Percentiles rank a stretch among this genome's conserved stretches.
phyloP scores from a whole-genome alignment of 2,797 vertebrate species.

The Tangara arthus region DNA sequence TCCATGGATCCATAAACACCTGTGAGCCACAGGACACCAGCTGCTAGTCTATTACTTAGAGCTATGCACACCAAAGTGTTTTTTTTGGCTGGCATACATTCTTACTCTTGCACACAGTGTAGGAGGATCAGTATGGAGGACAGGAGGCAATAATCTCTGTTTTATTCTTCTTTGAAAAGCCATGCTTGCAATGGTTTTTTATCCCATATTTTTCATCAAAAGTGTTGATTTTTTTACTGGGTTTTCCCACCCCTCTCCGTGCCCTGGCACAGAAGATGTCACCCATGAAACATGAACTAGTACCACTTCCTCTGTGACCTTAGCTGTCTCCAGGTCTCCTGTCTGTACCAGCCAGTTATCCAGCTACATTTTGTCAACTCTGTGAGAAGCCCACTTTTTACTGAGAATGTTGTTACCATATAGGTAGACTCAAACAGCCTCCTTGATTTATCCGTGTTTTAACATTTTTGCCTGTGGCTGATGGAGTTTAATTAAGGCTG shows the following conservation, averaged over 20 bases:
- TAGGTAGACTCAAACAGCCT: slow-evolving; percentile 4
- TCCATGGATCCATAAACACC: not conserved
- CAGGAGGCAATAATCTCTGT: not conserved
- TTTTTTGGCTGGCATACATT: not conserved
- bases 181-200: not conserved
- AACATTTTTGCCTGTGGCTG: slow-evolving; percentile 48
- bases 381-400: not conserved
- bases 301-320: not conserved
- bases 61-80: not conserved
- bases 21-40: not conserved
- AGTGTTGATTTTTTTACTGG: not conserved
- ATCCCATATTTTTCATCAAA: not conserved
- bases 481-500: slow-evolving; percentile 65
- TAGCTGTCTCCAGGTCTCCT: not conserved
- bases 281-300: not conserved
- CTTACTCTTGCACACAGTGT: not conserved
- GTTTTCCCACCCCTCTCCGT: not conserved
- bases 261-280: not conserved
- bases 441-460: slow-evolving; percentile 38
- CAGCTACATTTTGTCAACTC: not conserved
- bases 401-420: not conserved
- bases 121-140: not conserved
- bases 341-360: not conserved
- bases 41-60: not conserved
- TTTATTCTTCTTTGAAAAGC: not conserved